phyloP scores from a whole-genome alignment of 2,113 vertebrate genomes.

The Gymnogyps californianus region DNA sequence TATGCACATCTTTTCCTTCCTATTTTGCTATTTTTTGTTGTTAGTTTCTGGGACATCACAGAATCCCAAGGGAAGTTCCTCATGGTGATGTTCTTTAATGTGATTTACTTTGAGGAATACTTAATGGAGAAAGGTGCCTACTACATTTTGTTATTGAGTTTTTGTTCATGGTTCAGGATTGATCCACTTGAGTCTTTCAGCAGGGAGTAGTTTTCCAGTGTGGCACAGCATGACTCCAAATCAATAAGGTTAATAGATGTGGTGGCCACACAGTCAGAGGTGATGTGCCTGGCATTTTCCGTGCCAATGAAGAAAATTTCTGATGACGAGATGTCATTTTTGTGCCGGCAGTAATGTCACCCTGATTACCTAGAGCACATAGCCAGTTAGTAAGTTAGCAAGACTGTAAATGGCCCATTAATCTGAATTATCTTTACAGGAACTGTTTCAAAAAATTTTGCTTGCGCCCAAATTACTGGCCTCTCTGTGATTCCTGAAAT shows the following conservation, averaged over 20 bases:
- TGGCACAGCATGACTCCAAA: conserved; percentile 86
- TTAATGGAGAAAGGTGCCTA: conserved; percentile 62
- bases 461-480: conserved; percentile 73
- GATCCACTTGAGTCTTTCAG: conserved; percentile 91
- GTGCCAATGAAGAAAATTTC: conserved; percentile 91
- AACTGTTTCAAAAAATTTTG: conserved; percentile 74
- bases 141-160: conserved; percentile 86
- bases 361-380: conserved; percentile 82
- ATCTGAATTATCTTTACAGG: conserved; percentile 86
- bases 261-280: conserved; percentile 90
- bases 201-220: conserved; percentile 85
- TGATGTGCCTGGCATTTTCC: conserved; percentile 88
- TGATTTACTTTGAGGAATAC: conserved; percentile 72
- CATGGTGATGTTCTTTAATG: conserved; percentile 54
- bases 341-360: conserved; percentile 81
- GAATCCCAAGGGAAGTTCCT: conserved; percentile 48
- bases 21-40: not conserved
- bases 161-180: conserved; percentile 87
- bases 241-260: conserved; percentile 98
- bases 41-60: conserved; percentile 29
- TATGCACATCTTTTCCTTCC: not conserved
- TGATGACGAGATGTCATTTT: conserved; percentile 90
- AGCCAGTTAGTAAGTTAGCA: conserved; percentile 73
- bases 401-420: conserved; percentile 78
- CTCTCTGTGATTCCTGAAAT: conserved; percentile 78